Conservation (phyloP, 2,797 vertebrate genomes). For the Liasis olivaceus region DNA sequence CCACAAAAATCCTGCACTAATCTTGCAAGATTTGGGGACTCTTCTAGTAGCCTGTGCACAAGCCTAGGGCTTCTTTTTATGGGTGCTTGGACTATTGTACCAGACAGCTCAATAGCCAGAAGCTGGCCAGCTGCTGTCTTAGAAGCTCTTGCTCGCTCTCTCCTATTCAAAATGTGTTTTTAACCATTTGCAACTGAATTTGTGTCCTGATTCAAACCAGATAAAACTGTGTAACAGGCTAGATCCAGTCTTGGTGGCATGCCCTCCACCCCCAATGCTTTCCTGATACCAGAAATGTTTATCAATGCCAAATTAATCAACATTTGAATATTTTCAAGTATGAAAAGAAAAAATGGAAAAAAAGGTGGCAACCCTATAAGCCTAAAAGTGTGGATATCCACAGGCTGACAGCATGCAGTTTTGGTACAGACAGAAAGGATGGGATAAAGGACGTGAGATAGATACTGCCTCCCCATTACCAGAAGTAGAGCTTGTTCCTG, state of each 20-base stretch:
- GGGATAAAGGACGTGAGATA: conserved; percentile 9
- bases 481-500: conserved; percentile 99
- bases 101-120: not conserved
- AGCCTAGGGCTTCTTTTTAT: not conserved
- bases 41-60: not conserved
- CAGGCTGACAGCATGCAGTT: conserved; percentile 14
- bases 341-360: not conserved
- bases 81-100: not conserved
- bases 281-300: not conserved
- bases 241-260: not conserved
- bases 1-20: not conserved
- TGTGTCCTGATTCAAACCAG: not conserved
- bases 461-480: conserved; percentile 82
- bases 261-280: not conserved
- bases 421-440: conserved; percentile 30
- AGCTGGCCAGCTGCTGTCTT: not conserved
- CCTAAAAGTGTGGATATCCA: not conserved
- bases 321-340: not conserved
- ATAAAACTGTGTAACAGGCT: not conserved
- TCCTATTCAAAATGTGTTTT: not conserved
- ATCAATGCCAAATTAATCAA: not conserved
- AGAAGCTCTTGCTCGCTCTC: not conserved
- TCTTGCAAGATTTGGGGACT: not conserved
- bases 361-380: conserved; percentile 15
- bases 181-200: not conserved